Base-by-base conservation (phyloP, 2,797 vertebrate species). In the Eulemur mongoz region DNA sequence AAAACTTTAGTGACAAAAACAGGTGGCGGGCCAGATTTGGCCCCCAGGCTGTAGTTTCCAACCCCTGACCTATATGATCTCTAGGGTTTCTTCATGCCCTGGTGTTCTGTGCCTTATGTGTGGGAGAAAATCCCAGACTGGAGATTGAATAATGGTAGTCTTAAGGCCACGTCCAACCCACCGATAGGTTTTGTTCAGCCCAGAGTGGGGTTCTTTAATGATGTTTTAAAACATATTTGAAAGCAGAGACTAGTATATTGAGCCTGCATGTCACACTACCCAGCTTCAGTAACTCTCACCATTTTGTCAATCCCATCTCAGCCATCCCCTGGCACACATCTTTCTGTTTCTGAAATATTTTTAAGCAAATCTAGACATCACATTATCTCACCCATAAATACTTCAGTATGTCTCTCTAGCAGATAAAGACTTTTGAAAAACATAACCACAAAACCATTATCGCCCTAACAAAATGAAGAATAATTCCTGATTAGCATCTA, bases 401-500 rank as follows among this genome's bases (percentile, higher is more conserved):
- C 80, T 92, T 92, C 67, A 91, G 27, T 65, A 27, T 72, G 48
- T 87, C 79, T 83, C 89, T 89, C 79, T 38, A 91, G 65, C 65
- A 84, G 89, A 87, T 43, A 76, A 94, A 35, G 45, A 72, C 75
- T 90, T 93, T 30, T 75, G 23, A 20, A 50, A 63, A 94, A 70
- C 20, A 61, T 45, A 96, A 45, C 65, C 76, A 59, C 91, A 63
- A 95, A 96, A 78, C 61, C 65, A 73, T 96, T 89, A 91, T 84
- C 94, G 52, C 72, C 54, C 69, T 73, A 93, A 96, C 75, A 78
- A 94, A 97, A 93, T 14, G 69, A 97, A 93, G 72, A 94, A 87
- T 89, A 95, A 94, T 54, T 87, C 50, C 91, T 96, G 96, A 96
- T 94, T 97, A 97, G 89, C 61, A 45, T 91, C 95, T 87, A n/a